These are phyloP conservation scores for Zosterops japonicus DNA, from an alignment of 2,113 vertebrate species.

Conservation along the genomic window DNA sequence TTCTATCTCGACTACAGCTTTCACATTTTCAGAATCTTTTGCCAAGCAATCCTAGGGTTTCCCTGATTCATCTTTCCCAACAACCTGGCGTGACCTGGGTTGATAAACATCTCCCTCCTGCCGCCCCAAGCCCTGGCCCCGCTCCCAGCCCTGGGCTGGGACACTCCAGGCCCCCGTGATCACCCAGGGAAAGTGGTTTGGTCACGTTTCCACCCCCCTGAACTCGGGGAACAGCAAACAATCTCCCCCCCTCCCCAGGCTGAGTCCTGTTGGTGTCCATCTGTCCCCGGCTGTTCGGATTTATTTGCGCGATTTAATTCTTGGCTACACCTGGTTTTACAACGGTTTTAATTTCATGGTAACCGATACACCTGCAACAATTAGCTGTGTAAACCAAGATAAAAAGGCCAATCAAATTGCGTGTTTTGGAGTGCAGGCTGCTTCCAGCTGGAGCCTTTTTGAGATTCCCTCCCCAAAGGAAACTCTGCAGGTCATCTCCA, in stretches of 20 bases:
- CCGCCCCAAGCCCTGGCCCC: not conserved
- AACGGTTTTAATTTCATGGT: not conserved
- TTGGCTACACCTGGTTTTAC: slow-evolving; percentile 23
- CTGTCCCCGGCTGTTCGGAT: not conserved
- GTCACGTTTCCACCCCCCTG: not conserved
- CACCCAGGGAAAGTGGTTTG: rapidly evolving
- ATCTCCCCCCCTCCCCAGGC: rapidly evolving
- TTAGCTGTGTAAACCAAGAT: not conserved
- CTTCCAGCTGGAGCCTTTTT: not conserved
- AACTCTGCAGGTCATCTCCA: too few relatives aligned
- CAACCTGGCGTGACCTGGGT: not conserved
- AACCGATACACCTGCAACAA: slow-evolving; percentile 25
- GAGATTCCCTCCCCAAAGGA: not conserved
- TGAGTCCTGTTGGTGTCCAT: not conserved
- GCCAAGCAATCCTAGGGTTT: too few relatives aligned
- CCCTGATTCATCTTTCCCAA: too few relatives aligned
- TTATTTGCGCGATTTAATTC: slow-evolving; percentile 37
- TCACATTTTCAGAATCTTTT: too few relatives aligned
- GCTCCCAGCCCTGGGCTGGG: rapidly evolving
- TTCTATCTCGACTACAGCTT: too few relatives aligned
- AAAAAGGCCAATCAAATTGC: not conserved
- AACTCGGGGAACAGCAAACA: not conserved
- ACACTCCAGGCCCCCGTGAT: rapidly evolving
- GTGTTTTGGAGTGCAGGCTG: not conserved
- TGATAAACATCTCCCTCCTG: rapidly evolving